phyloP scores from a whole-genome alignment of 2,797 vertebrate genomes.

The Austrolebias charrua region DNA sequence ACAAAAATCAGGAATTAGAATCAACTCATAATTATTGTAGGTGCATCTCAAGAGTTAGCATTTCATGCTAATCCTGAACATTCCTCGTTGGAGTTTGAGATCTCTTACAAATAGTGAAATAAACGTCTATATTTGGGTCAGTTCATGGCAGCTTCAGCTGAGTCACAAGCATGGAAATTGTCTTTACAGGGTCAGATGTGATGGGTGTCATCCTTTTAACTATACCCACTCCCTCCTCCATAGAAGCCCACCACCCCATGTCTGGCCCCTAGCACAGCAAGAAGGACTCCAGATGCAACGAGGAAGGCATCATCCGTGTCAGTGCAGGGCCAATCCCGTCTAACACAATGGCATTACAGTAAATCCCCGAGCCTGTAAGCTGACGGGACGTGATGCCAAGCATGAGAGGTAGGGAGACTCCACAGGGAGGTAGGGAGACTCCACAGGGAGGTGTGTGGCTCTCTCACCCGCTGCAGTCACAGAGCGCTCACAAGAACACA shows the following conservation, averaged over 20 bases:
- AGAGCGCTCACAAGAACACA: conserved; percentile 16
- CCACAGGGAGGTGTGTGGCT: conserved; percentile 39
- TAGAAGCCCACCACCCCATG: conserved; percentile 38
- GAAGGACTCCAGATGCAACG: conserved; percentile 63
- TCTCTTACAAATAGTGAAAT: conserved; percentile 31
- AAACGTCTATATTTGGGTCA: conserved; percentile 24
- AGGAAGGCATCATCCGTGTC: conserved; percentile 69
- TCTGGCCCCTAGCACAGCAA: conserved; percentile 46
- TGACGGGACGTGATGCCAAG: conserved; percentile 64
- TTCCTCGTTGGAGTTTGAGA: conserved; percentile 31
- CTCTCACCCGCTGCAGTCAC: conserved; percentile 17
- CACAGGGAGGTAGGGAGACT: no score
- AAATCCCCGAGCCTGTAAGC: conserved; percentile 70
- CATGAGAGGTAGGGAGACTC: conserved; percentile 37
- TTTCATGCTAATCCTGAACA: conserved; percentile 37
- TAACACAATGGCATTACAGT: conserved; percentile 77
- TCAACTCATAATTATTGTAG: not conserved
- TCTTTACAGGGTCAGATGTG: conserved; percentile 27
- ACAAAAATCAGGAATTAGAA: not conserved
- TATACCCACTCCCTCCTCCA: conserved; percentile 24
- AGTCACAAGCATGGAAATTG: conserved; percentile 38
- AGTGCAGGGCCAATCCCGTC: conserved; percentile 70
- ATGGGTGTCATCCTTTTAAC: conserved; percentile 1
- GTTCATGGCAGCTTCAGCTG: conserved; percentile 39
- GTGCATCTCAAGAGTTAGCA: conserved; percentile 13